Base-by-base conservation (phyloP, 2,888 invertebrate species). In the Acronicta aceris region DNA sequence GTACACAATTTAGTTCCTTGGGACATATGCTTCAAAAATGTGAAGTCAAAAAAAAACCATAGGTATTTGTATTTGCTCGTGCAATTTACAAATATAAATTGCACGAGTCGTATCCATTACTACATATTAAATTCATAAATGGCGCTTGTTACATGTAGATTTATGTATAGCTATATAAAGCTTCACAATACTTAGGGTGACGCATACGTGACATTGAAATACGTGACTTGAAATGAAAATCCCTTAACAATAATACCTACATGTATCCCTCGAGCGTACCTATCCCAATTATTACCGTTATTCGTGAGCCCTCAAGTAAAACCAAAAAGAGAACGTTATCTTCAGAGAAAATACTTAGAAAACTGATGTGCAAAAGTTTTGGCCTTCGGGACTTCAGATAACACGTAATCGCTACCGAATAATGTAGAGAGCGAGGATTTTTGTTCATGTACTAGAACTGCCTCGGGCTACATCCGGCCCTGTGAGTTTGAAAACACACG, bases 281-380 rank as follows among this genome's bases (percentile, higher is more conserved):
- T 40, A 68, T 13, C 15, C 45, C n/a, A 36, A 54, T 12, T 40
- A 40, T 40, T 33, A 16, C 47, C 17, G 30, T 17, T 41, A 33
- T 52, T 38, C 15, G 25, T 47, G n/a, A 30, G 16, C 42, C 27
- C 33, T 38, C 25, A 46, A 53, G 30, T 36, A 38, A 41, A 56
- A 53, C 56, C 30, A 27, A 40, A 70, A 48, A 40, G 25, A 38
- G 49, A 59, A 59, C 45, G 66, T 50, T n/a, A 53, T 53, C 42
- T 27, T 27, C 12, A 15, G 27, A 51, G 25, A 50, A 50, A 40
- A 12, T 42, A 6, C 49, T 33, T 4, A 30, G 56, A 59, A 38
- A 55, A 45, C 17, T 53, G 10, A 16, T 12, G 72, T 49, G 56
- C 65, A 59, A 72, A 66, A 59, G 43, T 51, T 61, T 41, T 2